Conservation (phyloP, 2,888 invertebrate species). For the Agrypnus murinus region DNA sequence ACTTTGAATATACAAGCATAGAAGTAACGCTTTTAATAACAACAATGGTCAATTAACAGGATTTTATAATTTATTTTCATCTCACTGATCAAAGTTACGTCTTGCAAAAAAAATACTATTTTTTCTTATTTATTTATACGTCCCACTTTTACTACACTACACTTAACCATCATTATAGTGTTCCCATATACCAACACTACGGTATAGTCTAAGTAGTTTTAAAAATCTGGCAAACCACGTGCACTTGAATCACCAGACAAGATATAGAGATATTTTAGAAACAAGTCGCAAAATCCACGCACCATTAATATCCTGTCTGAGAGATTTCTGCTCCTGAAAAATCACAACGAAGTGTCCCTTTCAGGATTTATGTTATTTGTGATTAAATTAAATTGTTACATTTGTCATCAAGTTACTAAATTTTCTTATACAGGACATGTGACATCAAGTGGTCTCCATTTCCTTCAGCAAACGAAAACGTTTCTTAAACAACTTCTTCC, state of each 20-base stretch:
- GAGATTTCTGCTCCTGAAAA: conserved; percentile 13
- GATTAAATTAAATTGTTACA: conserved; percentile 24
- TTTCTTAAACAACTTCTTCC: too few relatives aligned
- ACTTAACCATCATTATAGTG: too few relatives aligned
- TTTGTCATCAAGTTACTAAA: conserved; percentile 23
- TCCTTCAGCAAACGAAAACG: too few relatives aligned
- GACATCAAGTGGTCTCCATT: too few relatives aligned
- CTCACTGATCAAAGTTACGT: conserved; percentile 39
- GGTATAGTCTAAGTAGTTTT: background rate
- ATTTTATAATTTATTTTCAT: conserved; percentile 34
- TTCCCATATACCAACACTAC: too few relatives aligned
- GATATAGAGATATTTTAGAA: conserved; percentile 12
- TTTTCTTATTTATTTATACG: conserved; percentile 11
- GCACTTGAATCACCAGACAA: conserved; percentile 6
- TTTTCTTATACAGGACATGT: background rate
- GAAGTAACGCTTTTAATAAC: conserved; percentile 51
- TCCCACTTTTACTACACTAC: conserved; percentile 6
- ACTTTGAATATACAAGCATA: conserved; percentile 42
- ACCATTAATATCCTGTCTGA: conserved; percentile 20
- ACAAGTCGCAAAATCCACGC: conserved; percentile 15
- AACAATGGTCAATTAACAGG: conserved; percentile 58
- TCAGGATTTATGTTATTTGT: conserved; percentile 13
- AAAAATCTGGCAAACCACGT: conserved; percentile 15
- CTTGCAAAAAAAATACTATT: conserved; percentile 31
- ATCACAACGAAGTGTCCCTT: conserved; percentile 5